These are phyloP conservation scores for Drosophila sulfurigaster DNA, from an alignment of 1,140 invertebrate species.

Conservation along the genomic window DNA sequence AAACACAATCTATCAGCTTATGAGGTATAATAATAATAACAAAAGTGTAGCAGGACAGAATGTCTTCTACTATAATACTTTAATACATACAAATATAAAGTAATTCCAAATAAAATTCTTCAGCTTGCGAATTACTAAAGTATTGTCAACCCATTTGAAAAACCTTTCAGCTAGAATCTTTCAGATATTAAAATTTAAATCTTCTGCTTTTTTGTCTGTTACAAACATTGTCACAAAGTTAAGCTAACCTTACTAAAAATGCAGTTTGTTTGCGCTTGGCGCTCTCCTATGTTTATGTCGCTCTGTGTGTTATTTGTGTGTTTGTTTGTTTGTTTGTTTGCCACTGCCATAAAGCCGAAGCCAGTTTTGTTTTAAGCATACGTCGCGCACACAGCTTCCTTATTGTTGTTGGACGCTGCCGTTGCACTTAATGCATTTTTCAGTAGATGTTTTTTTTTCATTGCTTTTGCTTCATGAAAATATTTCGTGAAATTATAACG, in stretches of 20 bases:
- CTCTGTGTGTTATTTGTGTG: conserved; percentile 26
- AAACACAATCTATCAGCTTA: too few relatives aligned
- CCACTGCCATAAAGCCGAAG: conserved; percentile 75
- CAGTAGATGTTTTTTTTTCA: conserved; percentile 70
- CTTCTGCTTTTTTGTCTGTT: too few relatives aligned
- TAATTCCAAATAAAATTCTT: too few relatives aligned
- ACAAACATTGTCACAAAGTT: background rate
- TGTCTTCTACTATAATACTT: too few relatives aligned
- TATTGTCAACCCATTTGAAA: too few relatives aligned
- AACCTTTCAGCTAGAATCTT: too few relatives aligned
- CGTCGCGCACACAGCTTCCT: conserved; percentile 54
- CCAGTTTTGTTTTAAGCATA: conserved; percentile 74
- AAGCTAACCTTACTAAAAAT: conserved; percentile 18
- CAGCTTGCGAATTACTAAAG: too few relatives aligned
- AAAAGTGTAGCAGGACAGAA: too few relatives aligned
- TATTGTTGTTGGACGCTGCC: conserved; percentile 39
- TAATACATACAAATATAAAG: too few relatives aligned
- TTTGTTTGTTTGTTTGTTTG: conserved; percentile 71
- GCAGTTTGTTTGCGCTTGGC: conserved; percentile 44
- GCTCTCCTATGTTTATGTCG: conserved; percentile 33
- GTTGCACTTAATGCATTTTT: conserved; percentile 78
- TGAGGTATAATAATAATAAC: too few relatives aligned
- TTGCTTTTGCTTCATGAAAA: conserved; percentile 55
- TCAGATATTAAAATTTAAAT: too few relatives aligned
- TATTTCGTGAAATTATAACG: conserved; percentile 82